phyloP scores from a whole-genome alignment of 2,113 vertebrate genomes.

The Phodopus roborovskii region DNA sequence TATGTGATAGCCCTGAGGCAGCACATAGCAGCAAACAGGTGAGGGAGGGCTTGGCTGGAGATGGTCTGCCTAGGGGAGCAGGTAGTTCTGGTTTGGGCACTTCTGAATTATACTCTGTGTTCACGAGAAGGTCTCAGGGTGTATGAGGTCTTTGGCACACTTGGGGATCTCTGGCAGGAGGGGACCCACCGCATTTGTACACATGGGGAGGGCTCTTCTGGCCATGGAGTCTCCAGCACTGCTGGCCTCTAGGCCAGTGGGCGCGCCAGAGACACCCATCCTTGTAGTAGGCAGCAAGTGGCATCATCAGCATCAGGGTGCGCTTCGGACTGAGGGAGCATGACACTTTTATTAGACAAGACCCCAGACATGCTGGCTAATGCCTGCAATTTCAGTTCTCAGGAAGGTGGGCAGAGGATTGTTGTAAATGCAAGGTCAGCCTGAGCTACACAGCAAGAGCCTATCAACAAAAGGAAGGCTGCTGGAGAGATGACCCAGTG shows the following conservation, averaged over 20 bases:
- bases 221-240: neutral
- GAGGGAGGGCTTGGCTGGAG: neutral
- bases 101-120: neutral
- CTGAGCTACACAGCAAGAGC: neutral
- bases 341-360: neutral
- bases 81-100: neutral
- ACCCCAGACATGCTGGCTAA: too few relatives aligned
- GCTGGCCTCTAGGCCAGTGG: slow-evolving; percentile 85
- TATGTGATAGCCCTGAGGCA: slow-evolving; percentile 94
- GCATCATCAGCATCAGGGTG: slow-evolving; percentile 88
- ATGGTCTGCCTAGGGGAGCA: neutral
- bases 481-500: neutral
- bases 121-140: neutral
- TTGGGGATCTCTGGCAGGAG: neutral
- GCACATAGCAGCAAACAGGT: slow-evolving; percentile 91
- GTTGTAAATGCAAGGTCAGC: neutral
- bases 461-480: neutral
- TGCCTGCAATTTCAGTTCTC: neutral
- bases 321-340: slow-evolving; percentile 89
- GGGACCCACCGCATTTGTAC: neutral
- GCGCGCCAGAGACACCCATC: slow-evolving; percentile 91
- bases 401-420: neutral
- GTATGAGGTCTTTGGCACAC: neutral
- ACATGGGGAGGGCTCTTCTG: neutral
- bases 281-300: slow-evolving; percentile 94